Evolutionary conservation across 37 sponge, comb jelly and placozoan genomes (phyloP).

Genomic region (Halichondria panicea): DNA sequence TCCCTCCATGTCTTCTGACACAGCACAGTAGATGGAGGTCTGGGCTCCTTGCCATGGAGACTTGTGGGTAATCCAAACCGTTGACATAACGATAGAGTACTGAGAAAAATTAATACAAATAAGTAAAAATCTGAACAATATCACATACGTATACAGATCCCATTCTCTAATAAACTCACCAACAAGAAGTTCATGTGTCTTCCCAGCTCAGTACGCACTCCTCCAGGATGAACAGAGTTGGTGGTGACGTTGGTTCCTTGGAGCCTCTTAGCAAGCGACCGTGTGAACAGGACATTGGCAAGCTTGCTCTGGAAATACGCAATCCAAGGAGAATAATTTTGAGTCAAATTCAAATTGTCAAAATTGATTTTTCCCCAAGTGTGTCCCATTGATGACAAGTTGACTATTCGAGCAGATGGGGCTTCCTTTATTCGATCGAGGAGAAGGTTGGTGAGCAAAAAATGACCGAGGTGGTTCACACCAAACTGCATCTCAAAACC

Average conservation of each 20-base stretch:
- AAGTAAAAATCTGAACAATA: too few relatives aligned
- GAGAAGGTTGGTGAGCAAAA: slow-evolving; percentile 62
- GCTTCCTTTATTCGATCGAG: slow-evolving; percentile 64
- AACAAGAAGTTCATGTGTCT: background rate
- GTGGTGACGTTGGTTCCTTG: slow-evolving; percentile 65
- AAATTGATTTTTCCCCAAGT: slow-evolving; percentile 36
- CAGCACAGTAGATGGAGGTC: slow-evolving; percentile 77
- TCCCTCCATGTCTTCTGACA: slow-evolving; percentile 4
- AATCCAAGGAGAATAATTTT: slow-evolving; percentile 9
- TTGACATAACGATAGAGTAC: too few relatives aligned
- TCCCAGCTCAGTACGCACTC: slow-evolving; percentile 57
- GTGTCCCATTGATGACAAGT: slow-evolving; percentile 59
- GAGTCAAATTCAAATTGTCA: slow-evolving; percentile 28
- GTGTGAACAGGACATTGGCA: slow-evolving; percentile 80
- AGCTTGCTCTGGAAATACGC: slow-evolving; percentile 77
- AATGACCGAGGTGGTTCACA: slow-evolving; percentile 65
- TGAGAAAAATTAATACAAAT: too few relatives aligned
- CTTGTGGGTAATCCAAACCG: slow-evolving; percentile 30
- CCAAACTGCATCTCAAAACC: slow-evolving; percentile 66
- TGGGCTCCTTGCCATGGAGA: slow-evolving; percentile 74
- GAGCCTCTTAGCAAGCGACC: slow-evolving; percentile 61
- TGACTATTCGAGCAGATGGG: slow-evolving; percentile 73
- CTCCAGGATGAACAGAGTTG: slow-evolving; percentile 75
- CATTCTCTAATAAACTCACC: background rate
- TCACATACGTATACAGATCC: background rate